Base-by-base conservation (phyloP, 2,888 invertebrate genomes). In the Dione juno region DNA sequence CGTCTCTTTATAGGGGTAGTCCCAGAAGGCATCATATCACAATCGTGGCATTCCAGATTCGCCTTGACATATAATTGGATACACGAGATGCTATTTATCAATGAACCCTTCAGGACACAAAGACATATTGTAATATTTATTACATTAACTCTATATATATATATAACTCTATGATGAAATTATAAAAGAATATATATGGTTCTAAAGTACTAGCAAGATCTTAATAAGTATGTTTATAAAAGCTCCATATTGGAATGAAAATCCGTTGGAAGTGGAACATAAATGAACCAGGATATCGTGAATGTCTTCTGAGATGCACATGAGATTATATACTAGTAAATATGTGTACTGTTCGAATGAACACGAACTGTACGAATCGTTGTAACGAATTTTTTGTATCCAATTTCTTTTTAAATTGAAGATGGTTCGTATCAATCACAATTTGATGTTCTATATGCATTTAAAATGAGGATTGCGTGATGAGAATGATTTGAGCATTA, bases 61-160 rank as follows among this genome's bases (percentile, higher is more conserved):
- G 81, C 86, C 85, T 88, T 88, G 84, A 85, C 80, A 85, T 77
- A 81, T 89, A 89, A 90, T 90, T 88, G 87, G 84, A 86, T 88
- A 84, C 79, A 80, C 72, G 84, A 85, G 79, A 84, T 80, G 81
- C 76, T 82, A 86, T 87, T 83, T 86, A 84, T 86, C 83, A 82
- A 83, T 82, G 72, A 75, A 67, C 73, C 74, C 45, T 59, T 72
- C 59, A 73, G 70, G 63, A 71, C 41, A 66, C 74, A 74, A 77
- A 74, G 72, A 72, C 69, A 67, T 59, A 45, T 52, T 54, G 67
- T 59, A 48, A 66, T 66, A 61, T 66, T 19, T 50, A 35, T 69
- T 52, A 11, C 3, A 19, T 61, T 28, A 10, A n/a, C 28, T 61
- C 2, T 28, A n/a, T n/a, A n/a, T 28, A 28, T 28, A 28, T 28